phyloP scores from a whole-genome alignment of 2,113 vertebrate genomes.

The Cephalophus harveyi region DNA sequence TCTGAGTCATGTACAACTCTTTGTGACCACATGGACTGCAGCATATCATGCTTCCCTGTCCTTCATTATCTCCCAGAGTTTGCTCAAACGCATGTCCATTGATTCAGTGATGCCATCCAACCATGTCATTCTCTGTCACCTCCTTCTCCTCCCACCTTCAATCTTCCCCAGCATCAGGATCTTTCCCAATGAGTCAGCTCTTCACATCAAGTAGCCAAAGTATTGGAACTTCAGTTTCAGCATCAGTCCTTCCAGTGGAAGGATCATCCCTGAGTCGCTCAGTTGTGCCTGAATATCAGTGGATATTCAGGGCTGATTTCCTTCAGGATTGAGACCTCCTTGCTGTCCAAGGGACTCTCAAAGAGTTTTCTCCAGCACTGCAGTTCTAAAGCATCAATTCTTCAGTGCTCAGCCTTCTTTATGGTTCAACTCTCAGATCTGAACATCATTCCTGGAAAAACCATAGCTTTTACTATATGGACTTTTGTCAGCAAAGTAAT shows the following conservation, averaged over 20 bases:
- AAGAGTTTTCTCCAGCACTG: neutral
- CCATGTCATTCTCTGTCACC: neutral
- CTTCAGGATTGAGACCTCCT: neutral
- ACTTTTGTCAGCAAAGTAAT: neutral
- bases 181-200: neutral
- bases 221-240: neutral
- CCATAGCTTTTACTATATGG: neutral
- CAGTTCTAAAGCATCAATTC: neutral
- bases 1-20: neutral
- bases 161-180: neutral
- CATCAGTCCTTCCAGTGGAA: neutral
- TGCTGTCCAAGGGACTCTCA: neutral
- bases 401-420: neutral
- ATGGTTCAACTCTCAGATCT: neutral
- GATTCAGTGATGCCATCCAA: neutral
- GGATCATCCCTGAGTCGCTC: too few relatives aligned
- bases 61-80: neutral
- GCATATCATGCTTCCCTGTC: neutral
- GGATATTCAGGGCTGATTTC: neutral
- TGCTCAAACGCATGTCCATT: neutral
- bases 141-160: neutral
- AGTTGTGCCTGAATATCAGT: too few relatives aligned
- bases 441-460: neutral
- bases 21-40: neutral
- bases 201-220: neutral